These are phyloP conservation scores for Scolopax rusticola DNA, from an alignment of 2,797 vertebrate genomes.

Conservation along the genomic window DNA sequence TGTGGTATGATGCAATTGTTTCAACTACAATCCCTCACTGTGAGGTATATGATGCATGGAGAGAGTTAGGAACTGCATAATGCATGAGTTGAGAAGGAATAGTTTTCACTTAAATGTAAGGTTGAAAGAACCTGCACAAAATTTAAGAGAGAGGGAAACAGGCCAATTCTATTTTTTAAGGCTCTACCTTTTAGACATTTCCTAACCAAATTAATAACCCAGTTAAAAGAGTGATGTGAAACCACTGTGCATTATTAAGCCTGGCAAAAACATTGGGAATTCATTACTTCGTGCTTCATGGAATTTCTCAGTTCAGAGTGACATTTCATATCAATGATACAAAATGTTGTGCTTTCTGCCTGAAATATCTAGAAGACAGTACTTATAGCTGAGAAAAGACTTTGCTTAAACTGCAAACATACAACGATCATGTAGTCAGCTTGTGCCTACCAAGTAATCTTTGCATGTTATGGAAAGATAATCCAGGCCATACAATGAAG, in stretches of 20 bases:
- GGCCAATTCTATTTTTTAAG: background rate
- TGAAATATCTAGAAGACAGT: background rate
- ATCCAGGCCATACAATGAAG: background rate
- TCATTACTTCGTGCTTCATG: background rate
- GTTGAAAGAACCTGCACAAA: background rate
- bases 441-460: background rate
- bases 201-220: background rate
- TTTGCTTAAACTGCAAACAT: background rate
- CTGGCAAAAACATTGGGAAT: background rate
- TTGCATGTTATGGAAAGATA: background rate
- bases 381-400: background rate
- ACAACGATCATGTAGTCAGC: background rate
- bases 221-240: background rate
- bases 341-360: background rate
- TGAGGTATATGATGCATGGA: background rate
- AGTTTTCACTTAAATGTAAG: background rate
- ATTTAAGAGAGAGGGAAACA: background rate
- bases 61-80: constrained; percentile 2
- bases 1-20: background rate
- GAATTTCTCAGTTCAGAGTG: background rate
- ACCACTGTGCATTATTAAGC: background rate
- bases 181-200: background rate
- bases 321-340: background rate
- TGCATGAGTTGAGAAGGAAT: background rate
- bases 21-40: background rate